Base-by-base conservation (phyloP, 2,113 vertebrate species). In the Apodemus speciosus region DNA sequence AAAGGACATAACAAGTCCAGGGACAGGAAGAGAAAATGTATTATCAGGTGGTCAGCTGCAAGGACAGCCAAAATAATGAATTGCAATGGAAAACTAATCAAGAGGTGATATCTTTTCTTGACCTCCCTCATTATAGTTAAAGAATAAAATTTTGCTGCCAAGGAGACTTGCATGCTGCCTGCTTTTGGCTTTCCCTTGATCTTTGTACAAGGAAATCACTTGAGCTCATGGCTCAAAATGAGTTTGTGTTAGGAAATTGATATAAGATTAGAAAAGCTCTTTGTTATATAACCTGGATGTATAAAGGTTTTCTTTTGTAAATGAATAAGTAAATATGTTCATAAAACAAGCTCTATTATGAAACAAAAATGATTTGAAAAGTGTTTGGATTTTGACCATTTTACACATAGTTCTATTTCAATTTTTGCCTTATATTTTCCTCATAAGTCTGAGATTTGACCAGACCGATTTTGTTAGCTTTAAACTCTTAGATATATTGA, bases 131-230 rank as follows among this genome's bases (percentile, higher is more conserved):
- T 94, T 94, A 87, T 16, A 90, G 75, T 81, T 88, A 32, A 92
- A 93, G 56, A 93, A 71, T 91, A 95, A 95, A 91, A 91, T 68
- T 76, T 87, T 87, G 20, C 53, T 89, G 89, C 73, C 75, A 91
- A 89, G 66, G 75, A 90, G 38, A 91, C 9, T 80, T 43, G 66
- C 2, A 53, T 51, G 64, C 86, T 43, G 25, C 66, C 32, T 88
- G n/a, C 51, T 91, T 96, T 95, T 79, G 53, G 9, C 13, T 73
- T 91, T 96, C 21, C 40, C 68, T 79, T 89, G 35, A 80, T 89
- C 62, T 92, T 92, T 38, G 66, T 60, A 77, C 75, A 66, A 84
- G 75, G 15, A 84, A 69, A 64, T 20, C 32, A 76, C 81, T 64
- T 85, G 27, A 49, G 30, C 9, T 76, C 18, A 53, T 71, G 60